Evolutionary conservation across 2,797 vertebrate species (phyloP), one percentile per base, ranked within the genome.

Genomic region (Psittacula derbiana): DNA sequence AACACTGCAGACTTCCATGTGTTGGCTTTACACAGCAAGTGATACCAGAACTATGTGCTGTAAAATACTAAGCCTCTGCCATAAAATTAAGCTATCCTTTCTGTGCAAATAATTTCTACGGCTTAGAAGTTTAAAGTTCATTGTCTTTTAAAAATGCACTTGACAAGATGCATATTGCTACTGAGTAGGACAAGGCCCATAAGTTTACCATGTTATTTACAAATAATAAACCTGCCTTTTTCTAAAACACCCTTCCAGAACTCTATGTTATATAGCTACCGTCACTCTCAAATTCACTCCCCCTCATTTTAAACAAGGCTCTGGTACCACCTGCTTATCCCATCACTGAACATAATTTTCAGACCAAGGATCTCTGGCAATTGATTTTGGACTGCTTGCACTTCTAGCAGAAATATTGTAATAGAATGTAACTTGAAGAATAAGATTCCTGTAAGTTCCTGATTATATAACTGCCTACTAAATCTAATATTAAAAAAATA

Each of bases 401-500:
- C 40, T 44, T 64, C 16, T 90, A 65, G 50, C 23, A 83, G 64
- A 86, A 93, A 85, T 50, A 53, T 73, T 87, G 27, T 73, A 72
- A 65, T 10, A 33, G 57, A 95, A 66, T 23, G 36, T 36, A 92
- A 86, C 81, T 64, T 60, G 20, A 88, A 61, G 38, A 76, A 16
- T 30, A 60, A 3, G 6, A 88, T 69, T 87, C 12, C 13, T 66
- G 41, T 46, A 76, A 62, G 57, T 90, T 57, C 65, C 41, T 78
- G 38, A 66, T 50, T 46, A 82, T 75, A 31, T 55, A 83, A 79
- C 31, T 91, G 82, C 57, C 70, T 75, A 64, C 57, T 93, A 50
- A 82, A 49, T 62, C 49, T 43, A 85, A 46, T 86, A 91, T 33
- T 49, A 94, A 97, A 92, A 75, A 92, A 94, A 92, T 36, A 89